Evolutionary conservation across 2,113 vertebrate genomes (phyloP), one percentile per base, ranked within the genome.

Genomic region (Tamias sibiricus): DNA sequence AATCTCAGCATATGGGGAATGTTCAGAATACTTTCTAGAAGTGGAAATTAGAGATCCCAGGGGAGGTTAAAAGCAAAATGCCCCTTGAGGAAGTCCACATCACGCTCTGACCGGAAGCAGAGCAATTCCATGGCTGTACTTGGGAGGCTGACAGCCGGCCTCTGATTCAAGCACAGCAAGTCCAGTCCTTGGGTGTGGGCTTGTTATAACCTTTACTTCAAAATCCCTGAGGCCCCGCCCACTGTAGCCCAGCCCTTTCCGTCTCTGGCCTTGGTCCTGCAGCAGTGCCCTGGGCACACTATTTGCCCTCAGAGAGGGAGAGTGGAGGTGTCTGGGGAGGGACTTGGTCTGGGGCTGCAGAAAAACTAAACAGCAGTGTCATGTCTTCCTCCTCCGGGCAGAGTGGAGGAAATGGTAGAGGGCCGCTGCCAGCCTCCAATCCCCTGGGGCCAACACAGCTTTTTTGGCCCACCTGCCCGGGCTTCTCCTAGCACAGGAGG

Each of bases 211-310:
- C 62, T 96, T 96, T 76, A 81, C 83, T 90, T 66, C 64, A 22
- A 44, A 87, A 77, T 40, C 82, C 49, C 77, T 1, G 3, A 52
- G 59, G 84, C 71, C n/a, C 47, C 24, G 40, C 1, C 19, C 19
- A 30, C 5, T 0, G 66, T 19, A 19, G 69, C 57, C 88, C 72
- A 88, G 62, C 92, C 94, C 96, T 95, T 97, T 92, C 96, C 49
- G 81, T 81, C 79, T 81, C 37, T 72, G 74, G 35, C 19, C 24
- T 17, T 32, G 62, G 74, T 80, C 37, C 28, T 30, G 6, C 32
- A 68, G 37, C n/a, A 35, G 71, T 79, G 74, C 22, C 44, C 30
- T 17, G 9, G 62, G 66, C n/a, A 5, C 64, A 5, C 64, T 82
- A 11, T 22, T 47, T 93, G 76, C 30, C 66, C 59, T 44, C 19